Conservation (phyloP, 2,888 invertebrate genomes). For the Acrobasis repandana region DNA sequence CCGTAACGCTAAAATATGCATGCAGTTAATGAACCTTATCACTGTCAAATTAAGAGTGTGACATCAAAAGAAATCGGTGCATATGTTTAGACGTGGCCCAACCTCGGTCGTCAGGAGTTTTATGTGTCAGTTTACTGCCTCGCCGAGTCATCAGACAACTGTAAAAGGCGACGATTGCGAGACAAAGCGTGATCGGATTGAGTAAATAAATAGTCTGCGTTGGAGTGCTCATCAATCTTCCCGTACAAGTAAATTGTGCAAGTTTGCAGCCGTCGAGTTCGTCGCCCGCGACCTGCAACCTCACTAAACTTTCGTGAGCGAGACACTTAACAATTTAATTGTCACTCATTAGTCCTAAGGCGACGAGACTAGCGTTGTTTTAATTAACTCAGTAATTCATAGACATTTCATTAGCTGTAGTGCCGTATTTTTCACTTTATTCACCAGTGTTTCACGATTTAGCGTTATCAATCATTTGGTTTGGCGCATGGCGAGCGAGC, state of each 20-base stretch:
- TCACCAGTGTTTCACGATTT: constrained; percentile 44
- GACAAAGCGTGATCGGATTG: constrained; percentile 78
- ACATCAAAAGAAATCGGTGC: neutral
- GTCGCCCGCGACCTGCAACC: constrained; percentile 72
- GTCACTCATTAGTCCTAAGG: constrained; percentile 74
- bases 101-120: constrained; percentile 55
- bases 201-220: constrained; percentile 76
- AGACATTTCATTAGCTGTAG: constrained; percentile 62
- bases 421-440: constrained; percentile 39
- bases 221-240: constrained; percentile 75
- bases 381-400: constrained; percentile 69
- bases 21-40: neutral
- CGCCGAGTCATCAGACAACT: constrained; percentile 59
- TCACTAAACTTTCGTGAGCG: constrained; percentile 72
- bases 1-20: constrained; percentile 27
- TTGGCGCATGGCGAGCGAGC: constrained; percentile 48
- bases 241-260: constrained; percentile 72
- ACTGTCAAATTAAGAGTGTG: neutral
- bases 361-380: constrained; percentile 62
- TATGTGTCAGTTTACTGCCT: constrained; percentile 63
- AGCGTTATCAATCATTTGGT: constrained; percentile 62
- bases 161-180: constrained; percentile 72
- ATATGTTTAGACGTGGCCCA: constrained; percentile 32
- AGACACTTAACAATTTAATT: constrained; percentile 78
- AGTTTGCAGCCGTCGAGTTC: constrained; percentile 65